Evolutionary conservation across 2,888 invertebrate genomes (phyloP).

Genomic region (Notodonta ziczac): DNA sequence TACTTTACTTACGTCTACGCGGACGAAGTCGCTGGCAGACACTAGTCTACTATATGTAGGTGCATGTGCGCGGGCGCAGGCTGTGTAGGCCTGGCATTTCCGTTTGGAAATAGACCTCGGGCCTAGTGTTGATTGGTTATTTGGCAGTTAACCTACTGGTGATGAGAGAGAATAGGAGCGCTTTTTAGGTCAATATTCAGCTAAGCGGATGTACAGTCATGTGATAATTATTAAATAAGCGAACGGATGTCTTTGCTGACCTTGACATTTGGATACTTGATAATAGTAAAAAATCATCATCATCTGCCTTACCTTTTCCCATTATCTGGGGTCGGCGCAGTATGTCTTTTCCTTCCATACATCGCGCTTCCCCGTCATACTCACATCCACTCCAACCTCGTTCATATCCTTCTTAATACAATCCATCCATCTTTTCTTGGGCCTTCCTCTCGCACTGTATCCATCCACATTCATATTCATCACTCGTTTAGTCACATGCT

Average conservation of each 20-base stretch:
- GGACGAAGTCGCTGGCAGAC: too few species aligned
- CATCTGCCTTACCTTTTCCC: too few species aligned
- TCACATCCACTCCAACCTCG: too few species aligned
- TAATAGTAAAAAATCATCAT: background rate
- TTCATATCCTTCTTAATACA: too few species aligned
- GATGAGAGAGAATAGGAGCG: background rate
- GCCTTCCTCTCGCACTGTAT: too few species aligned
- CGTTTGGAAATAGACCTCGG: conserved; percentile 40
- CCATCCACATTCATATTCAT: too few species aligned
- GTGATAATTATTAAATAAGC: background rate
- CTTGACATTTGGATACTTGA: conserved; percentile 10
- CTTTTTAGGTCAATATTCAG: conserved; percentile 5
- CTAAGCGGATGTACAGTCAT: background rate
- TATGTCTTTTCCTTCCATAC: too few species aligned
- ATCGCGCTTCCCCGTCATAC: too few species aligned
- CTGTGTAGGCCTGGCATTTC: conserved; percentile 59
- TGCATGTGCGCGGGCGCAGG: conserved; percentile 44
- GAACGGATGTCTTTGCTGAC: conserved; percentile 24
- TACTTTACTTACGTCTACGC: too few species aligned
- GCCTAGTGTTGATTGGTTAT: conserved; percentile 22
- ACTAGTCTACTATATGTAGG: conserved; percentile 20
- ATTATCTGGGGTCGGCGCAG: too few species aligned
- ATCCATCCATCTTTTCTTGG: too few species aligned
- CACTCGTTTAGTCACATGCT: too few species aligned
- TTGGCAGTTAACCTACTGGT: background rate